Evolutionary conservation across 23 tunicate species (phyloP), one percentile per base, ranked within the genome.

Genomic region (Trididemnum miniatum): DNA sequence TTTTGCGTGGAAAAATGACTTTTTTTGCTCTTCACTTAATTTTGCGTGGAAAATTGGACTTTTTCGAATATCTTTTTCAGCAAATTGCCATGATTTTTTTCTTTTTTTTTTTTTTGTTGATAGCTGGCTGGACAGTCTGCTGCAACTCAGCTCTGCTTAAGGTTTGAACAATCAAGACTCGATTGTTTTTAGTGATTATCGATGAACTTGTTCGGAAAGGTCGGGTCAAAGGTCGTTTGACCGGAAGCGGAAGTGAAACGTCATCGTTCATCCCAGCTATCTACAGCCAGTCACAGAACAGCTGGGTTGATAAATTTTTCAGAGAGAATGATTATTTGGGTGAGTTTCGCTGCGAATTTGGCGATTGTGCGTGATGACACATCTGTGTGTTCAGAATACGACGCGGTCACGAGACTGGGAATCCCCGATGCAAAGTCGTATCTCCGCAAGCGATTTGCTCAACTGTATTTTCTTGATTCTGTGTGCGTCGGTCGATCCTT

Each of bases 231-330:
- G 98, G 98, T 38, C 88, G 88, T 29, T 35, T 93, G 32, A 79
- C 76, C 30, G 98, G 98, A 2, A 79, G 83, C 18, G 63, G 89
- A 0, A 81, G 86, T 1, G 93, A 93, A 27, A 80, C 84, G 54
- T 77, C 98, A 18, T 71, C 77, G 25, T 93, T 88, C 90, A 26
- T 81, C 2, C 98, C 98, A 2, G 62, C 50, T 7, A 88, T 93
- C 36, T 76, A 93, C 83, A 83, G 76, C 34, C 86, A 84, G 76
- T 66, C 89, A 1, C 93, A 88, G 62, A 88, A 84, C 40, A 79
- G 84, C 28, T 88, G 89, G 84, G 59, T 93, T 54, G 93, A 93
- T 52, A 84, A 59, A 35, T 93, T 93, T 63, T 93, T 37, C 80
- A 65, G 75, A 39, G 89, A 88, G 72, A 93, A 93, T 54, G 71